phyloP scores from a whole-genome alignment of 2,888 invertebrate genomes.

The Axea sp. region DNA sequence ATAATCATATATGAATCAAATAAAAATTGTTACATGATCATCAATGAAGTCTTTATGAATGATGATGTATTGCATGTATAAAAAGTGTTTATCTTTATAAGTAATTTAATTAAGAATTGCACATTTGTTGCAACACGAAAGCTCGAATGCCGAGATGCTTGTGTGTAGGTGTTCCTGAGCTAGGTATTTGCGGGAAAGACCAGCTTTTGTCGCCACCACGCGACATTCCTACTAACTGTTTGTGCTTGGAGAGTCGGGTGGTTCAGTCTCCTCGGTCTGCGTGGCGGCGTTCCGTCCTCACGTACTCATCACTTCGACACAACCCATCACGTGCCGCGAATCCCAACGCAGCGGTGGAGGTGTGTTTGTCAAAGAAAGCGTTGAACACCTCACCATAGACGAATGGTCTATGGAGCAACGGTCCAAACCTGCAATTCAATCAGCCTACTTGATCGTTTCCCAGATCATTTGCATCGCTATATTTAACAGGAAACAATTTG shows the following conservation, averaged over 20 bases:
- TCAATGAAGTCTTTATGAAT: too few relatives aligned
- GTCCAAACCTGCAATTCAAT: constrained; percentile 71
- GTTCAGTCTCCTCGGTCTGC: constrained; percentile 74
- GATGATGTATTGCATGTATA: too few relatives aligned
- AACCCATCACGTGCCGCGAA: constrained; percentile 69
- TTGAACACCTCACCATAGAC: constrained; percentile 76
- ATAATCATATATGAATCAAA: too few relatives aligned
- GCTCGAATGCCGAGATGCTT: too few relatives aligned
- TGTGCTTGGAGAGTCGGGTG: constrained; percentile 69
- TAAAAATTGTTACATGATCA: too few relatives aligned
- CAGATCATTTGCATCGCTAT: too few relatives aligned
- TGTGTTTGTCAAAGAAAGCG: constrained; percentile 73
- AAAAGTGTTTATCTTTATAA: too few relatives aligned
- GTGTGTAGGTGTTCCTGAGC: constrained; percentile 35
- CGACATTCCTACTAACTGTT: constrained; percentile 75
- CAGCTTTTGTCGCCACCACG: constrained; percentile 72
- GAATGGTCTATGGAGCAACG: constrained; percentile 77
- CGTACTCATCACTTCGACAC: constrained; percentile 70
- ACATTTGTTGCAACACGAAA: too few relatives aligned
- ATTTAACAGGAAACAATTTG: too few relatives aligned
- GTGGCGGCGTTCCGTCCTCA: constrained; percentile 78
- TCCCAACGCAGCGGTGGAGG: constrained; percentile 77
- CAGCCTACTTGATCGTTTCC: constrained; percentile 3
- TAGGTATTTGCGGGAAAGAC: constrained; percentile 23
- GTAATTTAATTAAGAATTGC: too few relatives aligned